Percentiles rank a stretch among this genome's conserved stretches.
Conservation (phyloP, 2,797 vertebrate genomes). For the Cyclura pinguis region DNA sequence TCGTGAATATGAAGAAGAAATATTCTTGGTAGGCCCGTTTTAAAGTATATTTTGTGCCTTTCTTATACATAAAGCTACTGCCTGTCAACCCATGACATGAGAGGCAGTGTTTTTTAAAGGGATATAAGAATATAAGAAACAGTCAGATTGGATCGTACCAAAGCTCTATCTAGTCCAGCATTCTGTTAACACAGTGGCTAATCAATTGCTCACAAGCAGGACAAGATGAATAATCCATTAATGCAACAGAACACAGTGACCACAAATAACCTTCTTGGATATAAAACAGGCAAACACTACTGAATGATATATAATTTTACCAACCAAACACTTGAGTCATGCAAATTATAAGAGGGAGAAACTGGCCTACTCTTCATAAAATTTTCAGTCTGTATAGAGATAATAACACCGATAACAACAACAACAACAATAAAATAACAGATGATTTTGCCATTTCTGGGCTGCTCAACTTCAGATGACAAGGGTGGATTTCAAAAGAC, state of each 20-base stretch:
- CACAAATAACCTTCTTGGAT: not conserved
- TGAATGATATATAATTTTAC: not conserved
- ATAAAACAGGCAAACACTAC: not conserved
- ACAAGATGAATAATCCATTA: too few species aligned
- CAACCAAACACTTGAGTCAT: too few species aligned
- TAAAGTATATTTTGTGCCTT: not conserved
- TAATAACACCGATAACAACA: too few species aligned
- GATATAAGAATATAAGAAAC: too few species aligned
- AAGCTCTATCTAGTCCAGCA: too few species aligned
- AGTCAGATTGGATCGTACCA: too few species aligned
- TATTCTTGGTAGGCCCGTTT: not conserved
- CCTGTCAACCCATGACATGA: not conserved
- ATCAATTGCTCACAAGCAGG: too few species aligned
- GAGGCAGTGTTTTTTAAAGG: not conserved
- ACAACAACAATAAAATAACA: not conserved
- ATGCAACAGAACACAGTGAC: not conserved
- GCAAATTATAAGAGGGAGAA: not conserved
- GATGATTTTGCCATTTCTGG: too few species aligned
- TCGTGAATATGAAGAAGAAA: not conserved
- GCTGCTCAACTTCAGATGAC: too few species aligned
- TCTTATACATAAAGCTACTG: not conserved
- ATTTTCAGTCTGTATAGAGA: not conserved
- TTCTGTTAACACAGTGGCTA: too few species aligned
- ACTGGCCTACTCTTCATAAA: not conserved
- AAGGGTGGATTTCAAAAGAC: not conserved